Base-by-base conservation (phyloP, 2,797 vertebrate genomes). In the Cossypha dichroa region DNA sequence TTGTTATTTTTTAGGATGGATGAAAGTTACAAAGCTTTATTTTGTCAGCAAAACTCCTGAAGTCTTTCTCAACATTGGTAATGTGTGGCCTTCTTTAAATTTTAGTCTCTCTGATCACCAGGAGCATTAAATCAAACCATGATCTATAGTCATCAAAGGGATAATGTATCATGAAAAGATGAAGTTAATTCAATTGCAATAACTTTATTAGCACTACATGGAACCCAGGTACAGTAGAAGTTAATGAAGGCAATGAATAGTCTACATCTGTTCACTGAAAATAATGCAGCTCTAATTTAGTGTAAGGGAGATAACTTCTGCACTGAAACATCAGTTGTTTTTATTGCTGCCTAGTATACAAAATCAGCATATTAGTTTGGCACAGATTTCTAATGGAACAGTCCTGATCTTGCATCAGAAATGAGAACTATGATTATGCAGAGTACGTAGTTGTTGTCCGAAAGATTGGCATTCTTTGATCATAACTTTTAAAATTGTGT, bases 101-200 rank as follows among this genome's bases (percentile, higher is more conserved):
- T 90, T 69, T 38, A 49, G 5, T 74, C 11, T 74, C 11, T 82
- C 58, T 87, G 45, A 70, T 91, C 52, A 89, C 7, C 28, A 63
- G 56, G 4, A 80, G 2, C 25, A 60, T 83, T 92, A 91, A 96
- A 92, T 91, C 55, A 89, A 90, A 70, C 34, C 56, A 60, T 52
- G 45, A 73, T 82, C 45, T 54, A 54, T 49, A 91, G 40, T 56
- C 70, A 90, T 85, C 74, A 85, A 63, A 93, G 22, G n/a, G 41
- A 82, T 87, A 94, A 92, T 51, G 56, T 79, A 40, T 70, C 63
- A 25, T 82, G 67, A 82, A 92, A 82, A 89, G 52, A 76, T 52
- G 6, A 93, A 74, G 45, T 36, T 93, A 86, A 94, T 92, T 91
- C 49, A 54, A 67, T 95, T 90, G 64, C 41, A 74, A 10, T 83